Percentiles rank a stretch among this genome's conserved stretches.
Evolutionary conservation across 2,888 invertebrate genomes (phyloP).

Genomic region (Ectemnius cavifrons): DNA sequence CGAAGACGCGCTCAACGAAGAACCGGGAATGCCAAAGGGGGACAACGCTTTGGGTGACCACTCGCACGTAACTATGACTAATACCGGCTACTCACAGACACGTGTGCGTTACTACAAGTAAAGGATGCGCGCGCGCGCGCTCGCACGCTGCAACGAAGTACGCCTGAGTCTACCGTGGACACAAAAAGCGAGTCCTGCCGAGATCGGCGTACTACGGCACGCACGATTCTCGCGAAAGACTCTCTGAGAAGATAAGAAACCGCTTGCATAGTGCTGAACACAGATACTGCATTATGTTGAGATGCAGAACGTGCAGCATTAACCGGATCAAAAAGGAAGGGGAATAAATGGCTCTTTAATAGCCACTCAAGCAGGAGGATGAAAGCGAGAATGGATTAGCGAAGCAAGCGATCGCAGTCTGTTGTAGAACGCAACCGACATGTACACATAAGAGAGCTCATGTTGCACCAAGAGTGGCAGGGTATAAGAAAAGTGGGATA

Average conservation of each 20-base stretch:
- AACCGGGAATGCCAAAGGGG: constrained; percentile 12
- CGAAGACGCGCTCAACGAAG: constrained; percentile 14
- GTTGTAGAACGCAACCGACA: background rate
- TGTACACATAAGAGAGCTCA: background rate
- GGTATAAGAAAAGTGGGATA: constrained; percentile 27
- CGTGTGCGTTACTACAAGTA: too few species aligned
- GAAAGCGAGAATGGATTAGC: background rate
- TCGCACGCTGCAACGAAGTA: too few species aligned
- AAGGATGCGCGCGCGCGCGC: background rate
- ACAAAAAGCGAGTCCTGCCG: background rate
- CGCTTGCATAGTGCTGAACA: too few species aligned
- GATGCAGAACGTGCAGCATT: too few species aligned
- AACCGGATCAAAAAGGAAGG: too few species aligned
- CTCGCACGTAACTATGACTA: constrained; percentile 14
- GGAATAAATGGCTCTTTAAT: too few species aligned
- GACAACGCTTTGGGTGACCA: constrained; percentile 20
- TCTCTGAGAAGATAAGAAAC: too few species aligned
- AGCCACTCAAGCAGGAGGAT: background rate
- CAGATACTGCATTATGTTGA: too few species aligned
- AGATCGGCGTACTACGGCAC: too few species aligned
- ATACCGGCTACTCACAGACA: background rate
- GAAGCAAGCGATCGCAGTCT: background rate
- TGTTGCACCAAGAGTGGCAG: background rate
- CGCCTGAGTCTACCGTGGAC: too few species aligned
- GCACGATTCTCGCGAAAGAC: too few species aligned